Base-by-base conservation (phyloP, 2,113 vertebrate species). In the Recurvirostra avosetta region DNA sequence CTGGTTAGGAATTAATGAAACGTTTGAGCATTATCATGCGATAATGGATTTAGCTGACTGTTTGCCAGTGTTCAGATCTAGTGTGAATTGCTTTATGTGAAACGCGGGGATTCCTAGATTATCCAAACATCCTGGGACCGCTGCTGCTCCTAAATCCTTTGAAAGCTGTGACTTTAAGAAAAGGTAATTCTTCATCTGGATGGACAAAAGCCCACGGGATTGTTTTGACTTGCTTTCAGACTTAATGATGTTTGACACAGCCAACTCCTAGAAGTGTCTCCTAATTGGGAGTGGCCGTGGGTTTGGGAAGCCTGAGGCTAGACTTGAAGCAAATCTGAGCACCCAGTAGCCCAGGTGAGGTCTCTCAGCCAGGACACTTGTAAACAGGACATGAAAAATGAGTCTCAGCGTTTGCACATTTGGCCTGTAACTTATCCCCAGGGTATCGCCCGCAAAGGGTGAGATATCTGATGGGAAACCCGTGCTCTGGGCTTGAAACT, bases 1-100 rank as follows among this genome's bases (percentile, higher is more conserved):
- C 92, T 97, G 94, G 74, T 95, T 88, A 94, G 95, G 87, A 96
- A 92, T 93, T 97, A 97, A 96, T 97, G 91, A 95, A 95, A 96
- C 90, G 93, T 93, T 96, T 82, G 87, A 97, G 90, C 93, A 74
- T 96, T 96, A 96, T 95, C 84, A 55, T 94, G 95, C 34, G 47
- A 94, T 97, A 96, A 96, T 95, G 94, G 92, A 90, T 93, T 97
- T 96, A 82, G 91, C 85, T 92, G 92, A 94, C 74, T 95, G 67
- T 79, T 96, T 92, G 94, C 95, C 93, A 95, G 55, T 7, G 58
- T 85, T 97, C 86, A 88, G 91, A 96, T 90, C 87, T 52, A 53
- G 84, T 30, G 87, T 66, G 78, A 96, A 91, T 74, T 79, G 71
- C 87, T 96, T 80, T 80, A 36, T 66, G 36, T 32, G 67, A 91